Percentiles rank a stretch among this genome's conserved stretches.
These are phyloP conservation scores for Thyatira batis DNA, from an alignment of 2,888 invertebrate genomes.

Conservation along the genomic window DNA sequence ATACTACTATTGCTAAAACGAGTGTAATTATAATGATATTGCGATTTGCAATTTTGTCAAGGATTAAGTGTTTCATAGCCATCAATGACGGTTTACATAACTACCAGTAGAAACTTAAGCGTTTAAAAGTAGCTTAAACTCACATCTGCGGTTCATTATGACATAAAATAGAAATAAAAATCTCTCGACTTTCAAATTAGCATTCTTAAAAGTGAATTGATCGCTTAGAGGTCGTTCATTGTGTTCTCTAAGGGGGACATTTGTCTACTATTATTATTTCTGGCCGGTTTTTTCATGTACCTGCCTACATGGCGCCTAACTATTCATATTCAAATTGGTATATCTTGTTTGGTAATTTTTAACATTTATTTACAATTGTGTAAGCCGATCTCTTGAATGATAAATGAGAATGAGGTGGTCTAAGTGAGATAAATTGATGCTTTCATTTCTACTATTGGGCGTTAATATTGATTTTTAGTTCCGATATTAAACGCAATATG, in stretches of 20 bases:
- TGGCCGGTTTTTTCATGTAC: constrained; percentile 79
- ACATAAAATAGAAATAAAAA: constrained; percentile 51
- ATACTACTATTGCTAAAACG: neutral
- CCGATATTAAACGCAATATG: constrained; percentile 18
- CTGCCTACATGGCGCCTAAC: constrained; percentile 79
- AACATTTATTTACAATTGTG: constrained; percentile 76
- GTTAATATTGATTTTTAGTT: constrained; percentile 44
- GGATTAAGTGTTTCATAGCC: neutral
- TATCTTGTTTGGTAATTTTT: constrained; percentile 76
- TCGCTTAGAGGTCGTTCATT: constrained; percentile 70
- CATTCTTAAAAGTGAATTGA: constrained; percentile 72
- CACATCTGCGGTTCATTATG: constrained; percentile 51
- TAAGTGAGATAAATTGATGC: constrained; percentile 62
- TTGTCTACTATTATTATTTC: constrained; percentile 75
- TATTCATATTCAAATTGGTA: constrained; percentile 79
- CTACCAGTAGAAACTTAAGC: constrained; percentile 4
- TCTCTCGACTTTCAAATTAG: constrained; percentile 73
- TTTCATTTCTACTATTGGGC: constrained; percentile 42
- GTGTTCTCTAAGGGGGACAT: constrained; percentile 72
- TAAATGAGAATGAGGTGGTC: constrained; percentile 54
- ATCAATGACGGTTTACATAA: neutral
- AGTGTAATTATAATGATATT: neutral
- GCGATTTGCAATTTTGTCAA: neutral
- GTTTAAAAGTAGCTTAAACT: constrained; percentile 32
- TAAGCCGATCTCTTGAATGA: constrained; percentile 62